Evolutionary conservation across 2,797 vertebrate genomes (phyloP).

Genomic region (Huso huso): DNA sequence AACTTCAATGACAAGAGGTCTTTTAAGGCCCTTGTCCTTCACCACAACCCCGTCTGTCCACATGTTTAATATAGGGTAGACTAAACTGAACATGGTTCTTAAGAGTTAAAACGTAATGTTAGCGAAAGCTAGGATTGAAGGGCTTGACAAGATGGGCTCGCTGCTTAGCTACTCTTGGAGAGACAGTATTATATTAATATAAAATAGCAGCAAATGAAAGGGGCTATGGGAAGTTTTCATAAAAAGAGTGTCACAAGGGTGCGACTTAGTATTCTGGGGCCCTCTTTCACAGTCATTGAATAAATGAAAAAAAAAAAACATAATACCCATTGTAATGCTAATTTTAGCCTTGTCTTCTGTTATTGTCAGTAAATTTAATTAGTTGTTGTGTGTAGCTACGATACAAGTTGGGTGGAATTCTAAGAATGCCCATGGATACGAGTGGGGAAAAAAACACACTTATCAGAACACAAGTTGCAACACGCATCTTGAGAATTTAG

Average conservation of each 20-base stretch:
- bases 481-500: conserved; percentile 34
- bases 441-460: conserved; percentile 46
- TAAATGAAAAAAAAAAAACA: conserved; percentile 39
- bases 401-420: conserved; percentile 74
- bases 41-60: too few relatives aligned
- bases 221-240: conserved; percentile 8
- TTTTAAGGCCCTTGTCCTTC: too few relatives aligned
- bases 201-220: not conserved
- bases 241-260: conserved; percentile 27
- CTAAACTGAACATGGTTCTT: too few relatives aligned
- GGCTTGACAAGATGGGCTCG: too few relatives aligned
- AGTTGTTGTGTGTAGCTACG: conserved; percentile 63
- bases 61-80: too few relatives aligned
- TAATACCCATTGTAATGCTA: conserved; percentile 66
- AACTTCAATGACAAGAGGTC: too few relatives aligned
- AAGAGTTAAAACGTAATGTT: too few relatives aligned
- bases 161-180: too few relatives aligned
- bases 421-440: conserved; percentile 52
- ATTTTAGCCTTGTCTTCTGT: conserved; percentile 60
- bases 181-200: too few relatives aligned
- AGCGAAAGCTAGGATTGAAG: too few relatives aligned
- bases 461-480: conserved; percentile 55
- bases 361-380: conserved; percentile 74
- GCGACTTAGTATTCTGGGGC: not conserved
- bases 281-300: conserved; percentile 35